A percentile compares a stretch with the other conserved stretches of the same genome.
phyloP scores from a whole-genome alignment of 1,140 invertebrate species.

The Globodera ellingtonae region DNA sequence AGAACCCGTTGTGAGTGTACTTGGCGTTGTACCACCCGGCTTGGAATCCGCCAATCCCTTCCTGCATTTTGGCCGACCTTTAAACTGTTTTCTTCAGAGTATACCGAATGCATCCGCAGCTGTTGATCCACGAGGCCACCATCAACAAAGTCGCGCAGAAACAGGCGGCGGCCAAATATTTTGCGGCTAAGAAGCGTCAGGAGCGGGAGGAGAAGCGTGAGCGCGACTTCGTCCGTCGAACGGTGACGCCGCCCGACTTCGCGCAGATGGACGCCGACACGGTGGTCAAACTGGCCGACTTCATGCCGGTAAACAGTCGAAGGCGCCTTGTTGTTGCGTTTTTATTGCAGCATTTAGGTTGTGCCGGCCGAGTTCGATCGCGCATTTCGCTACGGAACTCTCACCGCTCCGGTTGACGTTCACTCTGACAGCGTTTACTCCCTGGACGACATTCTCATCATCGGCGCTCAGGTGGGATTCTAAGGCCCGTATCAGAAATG shows the following conservation, averaged over 20 bases:
- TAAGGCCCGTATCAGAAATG: too few relatives aligned
- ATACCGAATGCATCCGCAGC: constrained; percentile 16
- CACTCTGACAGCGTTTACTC: constrained; percentile 13
- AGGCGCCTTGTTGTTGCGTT: not conserved
- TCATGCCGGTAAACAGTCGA: constrained; percentile 7
- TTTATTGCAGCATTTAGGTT: not conserved
- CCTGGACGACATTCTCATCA: constrained; percentile 15
- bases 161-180: constrained; percentile 14
- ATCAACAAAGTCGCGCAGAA: constrained; percentile 13
- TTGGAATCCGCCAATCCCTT: not conserved
- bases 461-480: constrained; percentile 11
- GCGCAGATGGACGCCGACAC: not conserved
- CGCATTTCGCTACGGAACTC: constrained; percentile 8
- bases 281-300: constrained; percentile 21
- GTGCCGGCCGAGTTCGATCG: constrained; percentile 11
- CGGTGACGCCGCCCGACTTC: constrained; percentile 15
- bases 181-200: constrained; percentile 2
- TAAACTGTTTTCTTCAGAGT: not conserved
- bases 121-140: constrained; percentile 20
- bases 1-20: constrained; percentile 1
- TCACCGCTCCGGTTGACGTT: constrained; percentile 9
- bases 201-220: not conserved
- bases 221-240: not conserved
- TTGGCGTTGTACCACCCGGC: not conserved
- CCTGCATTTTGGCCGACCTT: not conserved